Base-by-base conservation (phyloP, 2,797 vertebrate species). In the Cryptoprocta ferox region DNA sequence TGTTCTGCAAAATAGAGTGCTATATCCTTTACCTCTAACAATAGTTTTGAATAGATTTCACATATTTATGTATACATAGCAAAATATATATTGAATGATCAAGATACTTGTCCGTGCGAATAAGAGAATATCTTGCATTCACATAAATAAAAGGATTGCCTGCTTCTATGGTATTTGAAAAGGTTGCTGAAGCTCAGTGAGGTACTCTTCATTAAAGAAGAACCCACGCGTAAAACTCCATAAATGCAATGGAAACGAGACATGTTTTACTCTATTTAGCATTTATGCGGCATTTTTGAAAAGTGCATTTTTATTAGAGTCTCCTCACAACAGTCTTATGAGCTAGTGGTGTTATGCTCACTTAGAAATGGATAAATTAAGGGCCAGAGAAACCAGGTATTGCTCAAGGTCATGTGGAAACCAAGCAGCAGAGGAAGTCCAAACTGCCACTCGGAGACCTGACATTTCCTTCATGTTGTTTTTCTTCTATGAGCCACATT, bases 231-330 rank as follows among this genome's bases (percentile, higher is more conserved):
- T 21, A 84, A 87, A 87, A 3, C 39, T 66, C 32, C 75, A 85
- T 42, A 92, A 96, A 92, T 59, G 53, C 39, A 48, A 18, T 71
- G 32, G 35, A 88, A 92, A 16, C 0, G 2, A 91, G 86, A 81
- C 42, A 84, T 94, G 80, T 88, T 97, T 96, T 92, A 87, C 61
- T 97, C 28, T 91, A n/a, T 45, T 92, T 96, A 96, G 30, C 82
- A 97, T 91, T 97, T 96, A 91, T 70, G 66, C 30, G 85, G 66
- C 26, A 70, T 45, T 96, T 97, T 93, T 95, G 66, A 94, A 95
- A 98, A 96, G 91, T 92, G n/a, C 8, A 56, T 80, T 97, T 96
- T 89, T 94, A 93, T 96, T 97, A 93, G 45, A 86, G 28, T 79
- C 42, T 89, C 35, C 14, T 93, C 50, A 66, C 35, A 86, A 93